Percentiles rank a stretch among this genome's conserved stretches.
Evolutionary conservation across 2,888 invertebrate genomes (phyloP).

Genomic region (Tricholauxania praeusta): DNA sequence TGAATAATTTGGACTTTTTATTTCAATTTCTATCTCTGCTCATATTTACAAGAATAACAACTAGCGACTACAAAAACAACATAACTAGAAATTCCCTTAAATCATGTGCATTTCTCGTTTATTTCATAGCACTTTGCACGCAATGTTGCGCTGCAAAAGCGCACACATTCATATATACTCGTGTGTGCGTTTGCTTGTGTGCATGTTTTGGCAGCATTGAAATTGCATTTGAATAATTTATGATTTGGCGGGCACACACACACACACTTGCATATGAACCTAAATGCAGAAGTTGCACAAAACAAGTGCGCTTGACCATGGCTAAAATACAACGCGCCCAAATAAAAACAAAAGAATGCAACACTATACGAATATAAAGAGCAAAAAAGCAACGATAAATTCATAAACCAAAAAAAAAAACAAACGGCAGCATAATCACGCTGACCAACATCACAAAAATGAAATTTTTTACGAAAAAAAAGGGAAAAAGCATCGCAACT

Average conservation of each 20-base stretch:
- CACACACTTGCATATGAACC: not conserved
- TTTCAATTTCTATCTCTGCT: not conserved
- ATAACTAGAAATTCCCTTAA: not conserved
- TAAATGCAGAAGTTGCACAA: constrained; percentile 22
- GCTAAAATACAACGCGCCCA: constrained; percentile 34
- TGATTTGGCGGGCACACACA: constrained; percentile 36
- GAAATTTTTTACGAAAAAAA: not conserved
- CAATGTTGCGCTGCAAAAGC: constrained; percentile 11
- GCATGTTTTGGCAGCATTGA: constrained; percentile 29
- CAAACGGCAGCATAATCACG: constrained; percentile 13
- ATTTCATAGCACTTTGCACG: constrained; percentile 3
- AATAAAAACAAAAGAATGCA: constrained; percentile 34
- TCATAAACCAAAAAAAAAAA: constrained; percentile 6
- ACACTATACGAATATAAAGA: not conserved
- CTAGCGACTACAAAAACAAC: not conserved
- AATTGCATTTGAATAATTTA: constrained; percentile 42
- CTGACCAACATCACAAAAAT: constrained; percentile 26
- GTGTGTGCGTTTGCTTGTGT: constrained; percentile 10
- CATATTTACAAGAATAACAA: not conserved
- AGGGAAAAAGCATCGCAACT: no score
- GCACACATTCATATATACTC: not conserved
- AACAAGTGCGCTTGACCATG: constrained; percentile 42
- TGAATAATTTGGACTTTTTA: not conserved
- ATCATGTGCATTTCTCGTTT: constrained; percentile 4
- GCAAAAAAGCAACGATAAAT: constrained; percentile 16